Conservation (phyloP, 2,888 invertebrate species). For the Meliscaeva auricollis region DNA sequence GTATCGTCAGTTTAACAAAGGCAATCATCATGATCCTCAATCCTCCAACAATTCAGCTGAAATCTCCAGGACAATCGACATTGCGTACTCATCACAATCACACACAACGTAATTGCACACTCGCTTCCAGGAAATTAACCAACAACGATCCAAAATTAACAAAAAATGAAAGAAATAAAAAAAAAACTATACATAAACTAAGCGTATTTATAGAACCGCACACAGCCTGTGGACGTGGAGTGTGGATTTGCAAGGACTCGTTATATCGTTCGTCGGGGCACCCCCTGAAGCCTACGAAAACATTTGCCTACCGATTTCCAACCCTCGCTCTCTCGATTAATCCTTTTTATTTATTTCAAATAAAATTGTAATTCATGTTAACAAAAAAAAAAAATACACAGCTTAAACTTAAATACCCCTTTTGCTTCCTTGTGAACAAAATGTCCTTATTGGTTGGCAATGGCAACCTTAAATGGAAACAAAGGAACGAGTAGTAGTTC, state of each 20-base stretch:
- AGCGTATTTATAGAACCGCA: constrained; percentile 9
- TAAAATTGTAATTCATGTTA: constrained; percentile 69
- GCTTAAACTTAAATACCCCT: too few relatives aligned
- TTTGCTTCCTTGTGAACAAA: constrained; percentile 29
- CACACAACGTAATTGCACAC: constrained; percentile 60
- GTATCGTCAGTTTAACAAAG: constrained; percentile 55
- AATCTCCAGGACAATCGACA: constrained; percentile 69
- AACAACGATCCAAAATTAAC: constrained; percentile 13
- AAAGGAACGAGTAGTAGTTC: constrained; percentile 68
- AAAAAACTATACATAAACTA: constrained; percentile 4
- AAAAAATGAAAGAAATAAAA: background rate
- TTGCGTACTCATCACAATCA: constrained; percentile 52
- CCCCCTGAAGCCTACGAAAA: constrained; percentile 72
- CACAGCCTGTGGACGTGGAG: constrained; percentile 61
- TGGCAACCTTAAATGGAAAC: constrained; percentile 62
- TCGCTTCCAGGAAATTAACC: constrained; percentile 74
- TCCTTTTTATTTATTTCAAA: constrained; percentile 70
- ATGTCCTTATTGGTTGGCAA: constrained; percentile 65
- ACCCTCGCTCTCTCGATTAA: constrained; percentile 16
- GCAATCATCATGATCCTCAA: constrained; percentile 65
- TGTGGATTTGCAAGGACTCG: constrained; percentile 54
- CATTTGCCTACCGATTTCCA: constrained; percentile 49
- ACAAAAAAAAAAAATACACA: constrained; percentile 14
- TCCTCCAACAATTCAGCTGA: constrained; percentile 58
- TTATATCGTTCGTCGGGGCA: constrained; percentile 34